These are phyloP conservation scores for Amphipyra berbera DNA, from an alignment of 2,888 invertebrate species.

Conservation along the genomic window DNA sequence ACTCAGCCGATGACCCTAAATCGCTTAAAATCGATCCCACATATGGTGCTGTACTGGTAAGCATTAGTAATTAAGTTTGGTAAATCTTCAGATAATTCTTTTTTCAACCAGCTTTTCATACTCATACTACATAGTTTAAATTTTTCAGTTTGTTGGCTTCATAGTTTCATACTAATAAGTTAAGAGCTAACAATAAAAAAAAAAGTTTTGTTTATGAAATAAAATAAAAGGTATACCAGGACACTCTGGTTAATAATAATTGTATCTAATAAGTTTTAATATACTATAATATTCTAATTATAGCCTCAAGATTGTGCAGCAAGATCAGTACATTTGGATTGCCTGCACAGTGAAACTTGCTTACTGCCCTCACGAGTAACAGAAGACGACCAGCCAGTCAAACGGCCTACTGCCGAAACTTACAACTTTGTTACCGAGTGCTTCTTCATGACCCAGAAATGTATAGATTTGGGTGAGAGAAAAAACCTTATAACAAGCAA, in stretches of 20 bases:
- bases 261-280: too few relatives aligned
- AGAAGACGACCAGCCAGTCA: constrained; percentile 81
- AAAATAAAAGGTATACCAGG: too few relatives aligned
- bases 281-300: constrained; percentile 45
- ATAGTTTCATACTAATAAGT: too few relatives aligned
- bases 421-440: constrained; percentile 97
- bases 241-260: too few relatives aligned
- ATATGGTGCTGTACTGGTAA: constrained; percentile 92
- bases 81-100: background rate
- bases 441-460: constrained; percentile 97
- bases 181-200: too few relatives aligned
- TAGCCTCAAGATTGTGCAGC: constrained; percentile 90
- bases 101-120: too few relatives aligned
- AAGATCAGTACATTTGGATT: constrained; percentile 92
- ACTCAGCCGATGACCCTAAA: constrained; percentile 91
- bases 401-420: constrained; percentile 88
- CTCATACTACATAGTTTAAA: too few relatives aligned
- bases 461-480: constrained; percentile 93
- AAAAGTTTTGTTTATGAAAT: too few relatives aligned
- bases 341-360: constrained; percentile 94
- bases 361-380: constrained; percentile 92
- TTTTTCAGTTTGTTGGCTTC: too few relatives aligned
- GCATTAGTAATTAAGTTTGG: constrained; percentile 34
- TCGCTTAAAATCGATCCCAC: constrained; percentile 96
- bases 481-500: too few relatives aligned